Evolutionary conservation across 2,113 vertebrate genomes (phyloP), one percentile per base, ranked within the genome.

Genomic region (Dipodomys merriami): DNA sequence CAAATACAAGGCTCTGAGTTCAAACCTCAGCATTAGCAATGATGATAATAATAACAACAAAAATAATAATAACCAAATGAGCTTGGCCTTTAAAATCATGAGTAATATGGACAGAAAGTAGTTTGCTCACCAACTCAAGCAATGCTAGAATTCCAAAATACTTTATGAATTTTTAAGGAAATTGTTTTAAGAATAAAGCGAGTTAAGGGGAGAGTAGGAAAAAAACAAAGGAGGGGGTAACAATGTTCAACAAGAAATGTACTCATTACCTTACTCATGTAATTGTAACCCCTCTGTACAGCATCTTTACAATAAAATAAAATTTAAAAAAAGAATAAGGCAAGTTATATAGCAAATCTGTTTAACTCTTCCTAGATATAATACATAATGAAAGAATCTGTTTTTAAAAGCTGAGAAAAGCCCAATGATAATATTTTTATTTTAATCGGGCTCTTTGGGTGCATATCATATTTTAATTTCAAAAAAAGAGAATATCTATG

Each of bases 41-140:
- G 39, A 39, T 39, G 39, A 39, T 39, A 39, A 39, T 13, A 53
- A 3, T 53, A 57, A 57, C 4, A 57, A 57, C 15, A 57, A 57
- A 3, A 57, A 57, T 13, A 57, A 57, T 18, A 57, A 57, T 57
- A 57, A 57, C 15, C 68, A 85, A 88, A 69, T 71, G 44, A 83
- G 30, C 4, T 65, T 84, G 78, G 76, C 23, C 46, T 93, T 88
- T 84, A 94, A 83, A 95, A 82, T 25, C 57, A 78, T 85, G 85
- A 57, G 19, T 74, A 93, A 84, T 77, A 46, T 6, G 1, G 7
- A 69, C 25, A 67, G 29, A 71, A 94, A n/a, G 77, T 46, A 46
- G 20, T 85, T 39, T 86, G 7, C 8, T 92, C 8, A 79, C 7
- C 53, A 84, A 85, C 20, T 88, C 23, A 78, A 30, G 29, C 27